Base-by-base conservation (phyloP, 2,888 invertebrate genomes). In the Aelia acuminata region DNA sequence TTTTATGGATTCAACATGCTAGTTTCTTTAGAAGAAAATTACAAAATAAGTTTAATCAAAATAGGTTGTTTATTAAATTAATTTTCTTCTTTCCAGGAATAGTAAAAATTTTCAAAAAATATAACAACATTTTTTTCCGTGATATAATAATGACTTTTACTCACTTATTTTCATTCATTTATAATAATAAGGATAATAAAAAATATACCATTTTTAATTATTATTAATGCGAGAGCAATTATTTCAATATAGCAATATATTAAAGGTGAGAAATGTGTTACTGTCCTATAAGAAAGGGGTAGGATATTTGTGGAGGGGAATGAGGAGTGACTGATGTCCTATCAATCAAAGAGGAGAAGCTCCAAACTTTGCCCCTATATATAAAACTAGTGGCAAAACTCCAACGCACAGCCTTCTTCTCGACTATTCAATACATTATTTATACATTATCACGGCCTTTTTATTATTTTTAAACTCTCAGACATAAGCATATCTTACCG, bases 291-390 rank as follows among this genome's bases (percentile, higher is more conserved):
- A 18, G n/a, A n/a, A 43, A 39, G 49, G 31, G 49, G 49, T 57
- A 53, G 85, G 48, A 22, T 86, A 86, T 86, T 86, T 86, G 86
- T 86, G 70, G 53, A 86, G 63, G 50, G 53, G 86, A 70, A 85
- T 48, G 57, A 57, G 57, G 26, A 63, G 63, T 87, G 87, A 87
- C 80, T 87, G 87, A 87, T 87, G 87, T 87, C 80, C 87, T 87
- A 87, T 87, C 87, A 87, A 87, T 87, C 87, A 87, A 53, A 75
- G 75, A 43, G 57, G 86, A 86, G 86, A 63, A 86, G 70, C 86
- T 86, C 86, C 86, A 86, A 86, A 86, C 86, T 86, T 86, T 47
- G 85, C 50, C 86, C 57, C 86, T 86, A 86, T 63, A 63, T 86
- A 86, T 86, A 86, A 86, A 86, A 63, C 86, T 31, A 63, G 86